Conservation (phyloP, 2,888 invertebrate genomes). For the Hololepta plana region DNA sequence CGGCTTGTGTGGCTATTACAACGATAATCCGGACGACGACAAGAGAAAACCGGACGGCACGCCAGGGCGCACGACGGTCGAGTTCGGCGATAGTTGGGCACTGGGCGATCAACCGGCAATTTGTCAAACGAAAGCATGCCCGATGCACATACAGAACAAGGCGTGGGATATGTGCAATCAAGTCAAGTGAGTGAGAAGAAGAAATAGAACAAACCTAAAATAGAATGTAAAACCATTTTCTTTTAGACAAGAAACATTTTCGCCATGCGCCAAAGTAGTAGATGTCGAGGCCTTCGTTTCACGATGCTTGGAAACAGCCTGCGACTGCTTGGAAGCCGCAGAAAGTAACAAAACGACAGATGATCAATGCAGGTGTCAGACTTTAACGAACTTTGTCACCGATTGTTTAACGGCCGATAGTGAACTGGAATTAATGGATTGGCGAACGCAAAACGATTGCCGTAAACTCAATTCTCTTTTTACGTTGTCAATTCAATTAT, state of each 20-base stretch:
- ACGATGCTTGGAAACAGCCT: slow-evolving; percentile 57
- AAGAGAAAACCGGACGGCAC: slow-evolving; percentile 50
- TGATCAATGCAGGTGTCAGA: slow-evolving; percentile 46
- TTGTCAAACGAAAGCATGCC: slow-evolving; percentile 44
- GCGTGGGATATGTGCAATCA: slow-evolving; percentile 50
- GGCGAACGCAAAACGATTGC: slow-evolving; percentile 55
- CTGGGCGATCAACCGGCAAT: slow-evolving; percentile 28
- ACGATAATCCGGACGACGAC: slow-evolving; percentile 47
- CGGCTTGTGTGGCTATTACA: slow-evolving; percentile 65
- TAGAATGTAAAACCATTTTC: slow-evolving; percentile 1
- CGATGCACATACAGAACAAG: slow-evolving; percentile 38
- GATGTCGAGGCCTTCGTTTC: slow-evolving; percentile 51
- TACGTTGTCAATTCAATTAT: too few species aligned
- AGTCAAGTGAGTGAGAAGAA: slow-evolving; percentile 35
- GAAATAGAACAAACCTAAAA: background rate
- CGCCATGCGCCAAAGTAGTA: slow-evolving; percentile 41
- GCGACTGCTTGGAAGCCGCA: slow-evolving; percentile 46
- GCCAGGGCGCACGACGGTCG: slow-evolving; percentile 38
- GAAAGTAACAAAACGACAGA: slow-evolving; percentile 20
- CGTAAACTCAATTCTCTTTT: slow-evolving; percentile 31
- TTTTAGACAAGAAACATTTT: slow-evolving; percentile 37
- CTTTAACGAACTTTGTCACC: slow-evolving; percentile 50
- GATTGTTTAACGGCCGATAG: slow-evolving; percentile 51
- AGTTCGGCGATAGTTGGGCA: slow-evolving; percentile 66
- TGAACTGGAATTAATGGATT: slow-evolving; percentile 43